These are phyloP conservation scores for Dermochelys coriacea DNA, from an alignment of 2,797 vertebrate species.

Conservation along the genomic window DNA sequence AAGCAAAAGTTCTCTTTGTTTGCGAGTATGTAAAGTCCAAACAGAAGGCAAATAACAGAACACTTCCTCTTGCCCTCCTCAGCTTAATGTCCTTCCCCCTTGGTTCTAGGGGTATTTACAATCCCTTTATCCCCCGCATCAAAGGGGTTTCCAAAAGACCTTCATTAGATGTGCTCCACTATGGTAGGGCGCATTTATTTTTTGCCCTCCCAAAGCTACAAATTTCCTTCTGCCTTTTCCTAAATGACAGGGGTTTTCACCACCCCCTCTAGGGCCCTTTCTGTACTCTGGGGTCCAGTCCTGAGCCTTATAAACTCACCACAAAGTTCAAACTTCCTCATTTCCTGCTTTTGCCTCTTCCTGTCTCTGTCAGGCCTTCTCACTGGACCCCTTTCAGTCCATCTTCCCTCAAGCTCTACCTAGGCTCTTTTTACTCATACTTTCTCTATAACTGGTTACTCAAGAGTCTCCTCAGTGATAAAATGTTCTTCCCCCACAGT, in stretches of 20 bases:
- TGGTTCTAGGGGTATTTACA: neutral
- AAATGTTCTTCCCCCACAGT: neutral
- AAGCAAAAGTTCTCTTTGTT: neutral
- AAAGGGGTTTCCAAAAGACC: neutral
- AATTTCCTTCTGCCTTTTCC: constrained; percentile 1
- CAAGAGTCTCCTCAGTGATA: neutral
- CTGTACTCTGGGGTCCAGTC: rapidly evolving
- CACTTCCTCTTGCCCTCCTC: neutral
- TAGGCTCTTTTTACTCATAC: neutral
- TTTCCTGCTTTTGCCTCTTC: neutral
- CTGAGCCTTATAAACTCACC: neutral
- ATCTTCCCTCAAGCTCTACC: neutral
- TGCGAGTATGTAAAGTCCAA: neutral
- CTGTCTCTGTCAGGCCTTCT: neutral
- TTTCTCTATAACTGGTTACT: neutral
- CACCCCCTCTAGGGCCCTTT: neutral
- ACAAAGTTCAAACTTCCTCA: neutral
- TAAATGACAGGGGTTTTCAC: constrained; percentile 3
- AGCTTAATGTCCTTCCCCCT: neutral
- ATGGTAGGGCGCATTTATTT: neutral
- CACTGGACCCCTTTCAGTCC: neutral
- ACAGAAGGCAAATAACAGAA: neutral
- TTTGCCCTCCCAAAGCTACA: constrained; percentile 10
- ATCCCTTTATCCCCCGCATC: neutral
- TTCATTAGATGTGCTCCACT: neutral